phyloP scores from a whole-genome alignment of 2,113 vertebrate genomes.

The Thalassarche chlororhynchos region DNA sequence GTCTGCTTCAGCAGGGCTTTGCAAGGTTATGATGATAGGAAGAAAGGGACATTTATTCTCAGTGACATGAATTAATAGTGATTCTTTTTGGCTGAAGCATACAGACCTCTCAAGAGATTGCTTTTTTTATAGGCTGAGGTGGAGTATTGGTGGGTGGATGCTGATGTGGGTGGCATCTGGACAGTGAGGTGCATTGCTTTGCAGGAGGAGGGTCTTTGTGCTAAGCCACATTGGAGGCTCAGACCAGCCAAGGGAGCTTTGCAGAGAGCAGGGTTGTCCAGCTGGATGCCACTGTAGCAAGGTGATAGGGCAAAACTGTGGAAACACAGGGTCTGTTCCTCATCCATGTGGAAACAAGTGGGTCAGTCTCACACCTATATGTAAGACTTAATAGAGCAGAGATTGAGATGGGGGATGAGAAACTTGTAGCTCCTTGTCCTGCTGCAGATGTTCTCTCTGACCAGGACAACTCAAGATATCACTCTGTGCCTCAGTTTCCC shows the following conservation, averaged over 20 bases:
- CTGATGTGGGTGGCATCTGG: not conserved
- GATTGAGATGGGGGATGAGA: not conserved
- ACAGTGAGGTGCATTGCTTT: not conserved
- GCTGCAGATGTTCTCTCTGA: not conserved
- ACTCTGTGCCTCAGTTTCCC: not conserved
- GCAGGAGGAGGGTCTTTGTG: not conserved
- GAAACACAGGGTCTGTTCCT: not conserved
- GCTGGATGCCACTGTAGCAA: not conserved
- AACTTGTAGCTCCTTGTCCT: not conserved
- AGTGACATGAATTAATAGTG: not conserved
- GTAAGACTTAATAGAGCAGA: not conserved
- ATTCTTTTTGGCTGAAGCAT: not conserved
- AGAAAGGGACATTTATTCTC: not conserved
- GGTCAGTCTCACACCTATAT: not conserved
- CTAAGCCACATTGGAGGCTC: not conserved
- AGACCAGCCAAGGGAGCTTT: not conserved
- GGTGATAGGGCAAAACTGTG: not conserved
- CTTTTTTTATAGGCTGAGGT: not conserved
- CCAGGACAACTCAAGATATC: not conserved
- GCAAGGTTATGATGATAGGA: not conserved
- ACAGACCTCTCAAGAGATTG: not conserved
- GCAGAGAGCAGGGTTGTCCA: not conserved
- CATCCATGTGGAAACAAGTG: not conserved
- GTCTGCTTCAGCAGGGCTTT: not conserved
- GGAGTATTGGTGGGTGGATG: not conserved